Percentiles rank a stretch among this genome's conserved stretches.
Conservation (phyloP, 2,113 vertebrate species). For the Leptobrachium leishanense region DNA sequence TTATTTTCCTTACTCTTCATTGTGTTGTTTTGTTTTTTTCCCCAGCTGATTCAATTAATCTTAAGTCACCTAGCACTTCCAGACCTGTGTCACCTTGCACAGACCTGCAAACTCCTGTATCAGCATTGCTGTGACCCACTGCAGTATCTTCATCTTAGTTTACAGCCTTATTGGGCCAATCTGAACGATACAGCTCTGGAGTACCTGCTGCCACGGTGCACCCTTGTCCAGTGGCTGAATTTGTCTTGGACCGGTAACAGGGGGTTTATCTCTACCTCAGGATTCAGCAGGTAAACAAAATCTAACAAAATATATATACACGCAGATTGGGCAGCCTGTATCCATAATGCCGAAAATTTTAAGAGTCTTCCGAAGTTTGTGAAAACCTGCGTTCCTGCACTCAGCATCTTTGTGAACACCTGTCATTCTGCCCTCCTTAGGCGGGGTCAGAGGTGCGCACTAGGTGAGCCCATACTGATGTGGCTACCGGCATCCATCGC, state of each 20-base stretch:
- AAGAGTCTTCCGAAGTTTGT: no score
- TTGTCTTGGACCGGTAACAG: conserved; percentile 97
- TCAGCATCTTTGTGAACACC: no score
- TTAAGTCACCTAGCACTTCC: conserved; percentile 93
- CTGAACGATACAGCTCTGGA: conserved; percentile 87
- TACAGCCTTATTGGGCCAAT: conserved; percentile 94
- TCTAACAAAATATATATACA: background rate
- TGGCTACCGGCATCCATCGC: no score
- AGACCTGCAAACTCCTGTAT: conserved; percentile 92
- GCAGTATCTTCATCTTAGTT: conserved; percentile 94
- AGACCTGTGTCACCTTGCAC: conserved; percentile 93
- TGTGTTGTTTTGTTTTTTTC: conserved; percentile 55
- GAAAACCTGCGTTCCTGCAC: no score
- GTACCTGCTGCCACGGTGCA: conserved; percentile 88
- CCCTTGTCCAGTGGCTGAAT: conserved; percentile 93
- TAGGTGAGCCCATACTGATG: no score
- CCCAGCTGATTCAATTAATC: conserved; percentile 94
- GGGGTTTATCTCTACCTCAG: conserved; percentile 84
- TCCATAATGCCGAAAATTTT: no score
- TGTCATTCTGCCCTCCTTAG: no score
- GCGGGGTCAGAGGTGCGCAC: no score
- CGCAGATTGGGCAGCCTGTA: no score
- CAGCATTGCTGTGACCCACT: conserved; percentile 96
- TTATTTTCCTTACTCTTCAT: no score
- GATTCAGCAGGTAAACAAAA: conserved; percentile 90